Evolutionary conservation across 2,888 invertebrate species (phyloP), one percentile per base, ranked within the genome.

Genomic region (Acleris emargana): DNA sequence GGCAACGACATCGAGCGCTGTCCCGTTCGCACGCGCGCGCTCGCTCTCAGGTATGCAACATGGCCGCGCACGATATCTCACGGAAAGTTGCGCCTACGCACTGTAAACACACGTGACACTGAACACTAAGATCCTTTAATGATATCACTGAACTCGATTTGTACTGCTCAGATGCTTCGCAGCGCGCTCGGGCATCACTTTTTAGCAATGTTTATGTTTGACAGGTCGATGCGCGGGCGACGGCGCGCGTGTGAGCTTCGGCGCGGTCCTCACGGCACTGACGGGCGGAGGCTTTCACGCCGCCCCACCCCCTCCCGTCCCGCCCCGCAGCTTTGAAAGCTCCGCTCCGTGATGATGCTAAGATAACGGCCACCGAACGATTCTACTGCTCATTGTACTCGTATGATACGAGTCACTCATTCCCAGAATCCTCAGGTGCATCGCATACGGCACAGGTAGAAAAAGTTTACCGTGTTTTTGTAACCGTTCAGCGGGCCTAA

Each of bases 1-100:
- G 89, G 86, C 84, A 83, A 83, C 77, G 86, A 84, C 84, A 88
- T 87, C 91, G 83, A 86, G 76, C 82, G 75, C 85, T 83, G 88
- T 89, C 91, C 87, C 89, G 88, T 88, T 91, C 90, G 83, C 91
- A 86, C 91, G 87, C 79, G 81, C 83, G 84, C 77, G 89, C 90
- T 88, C 88, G 76, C 88, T 90, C 83, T 91, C 88, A 91, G 91
- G 92, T 91, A 92, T 92, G 91, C 91, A 92, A 91, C 91, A 92
- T 92, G 92, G 92, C 92, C 88, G 89, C 86, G 84, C 90, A 87
- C 88, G 87, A 91, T 91, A 91, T 91, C 90, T 91, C 91, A 91
- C 91, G 86, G 84, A 87, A 82, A 89, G 89, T 87, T 88, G 89
- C 89, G 90, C 90, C 89, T 89, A 89, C 90, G 87, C 89, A 88